Base-by-base conservation (phyloP, 2,888 invertebrate species). In the Fissipunctia ypsillon region DNA sequence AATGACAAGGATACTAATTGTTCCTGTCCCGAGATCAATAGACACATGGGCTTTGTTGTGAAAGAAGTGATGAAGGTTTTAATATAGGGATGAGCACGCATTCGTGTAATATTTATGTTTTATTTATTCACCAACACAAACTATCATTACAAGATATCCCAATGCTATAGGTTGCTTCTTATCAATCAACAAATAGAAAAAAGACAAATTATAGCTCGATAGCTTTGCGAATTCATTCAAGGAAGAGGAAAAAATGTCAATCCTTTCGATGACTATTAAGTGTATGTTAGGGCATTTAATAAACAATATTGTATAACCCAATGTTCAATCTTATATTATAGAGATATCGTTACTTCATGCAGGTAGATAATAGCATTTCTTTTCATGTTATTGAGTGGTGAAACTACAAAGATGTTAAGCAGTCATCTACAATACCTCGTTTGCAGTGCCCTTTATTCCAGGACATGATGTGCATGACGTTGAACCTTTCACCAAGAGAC, bases 1-100 rank as follows among this genome's bases (percentile, higher is more conserved):
- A n/a, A 28, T 60, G 68, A 57, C 81, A 52, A 22, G 50, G 25
- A 38, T 74, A 80, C 67, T 74, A 74, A 66, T 78, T 74, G 61
- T 56, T 14, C 14, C 14, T 50, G n/a, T 38, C 28, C 43, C 1
- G 6, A 9, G 4, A 50, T 65, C 38, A 25, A 64, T 78, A 38
- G 38, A 3, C 25, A 14, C 35, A 38, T 59, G 59, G 10, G 61
- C 16, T 45, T 50, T 57, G 35, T 41, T 38, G 19, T 9, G 12
- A 2, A 22, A 45, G 16, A 50, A 6, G 6, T 38, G 16, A 38
- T 43, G 25, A 22, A 25, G 31, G 50, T 38, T 60, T 60, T 60
- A 25, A 69, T 54, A n/a, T 54, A 16, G 14, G 25, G 25, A 25
- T 54, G 25, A 28, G 52, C 7, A 5, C 52, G n/a, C 50, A 25